These are phyloP conservation scores for Gadopsis bispinosus DNA, from an alignment of 2,797 vertebrate species.

Conservation along the genomic window DNA sequence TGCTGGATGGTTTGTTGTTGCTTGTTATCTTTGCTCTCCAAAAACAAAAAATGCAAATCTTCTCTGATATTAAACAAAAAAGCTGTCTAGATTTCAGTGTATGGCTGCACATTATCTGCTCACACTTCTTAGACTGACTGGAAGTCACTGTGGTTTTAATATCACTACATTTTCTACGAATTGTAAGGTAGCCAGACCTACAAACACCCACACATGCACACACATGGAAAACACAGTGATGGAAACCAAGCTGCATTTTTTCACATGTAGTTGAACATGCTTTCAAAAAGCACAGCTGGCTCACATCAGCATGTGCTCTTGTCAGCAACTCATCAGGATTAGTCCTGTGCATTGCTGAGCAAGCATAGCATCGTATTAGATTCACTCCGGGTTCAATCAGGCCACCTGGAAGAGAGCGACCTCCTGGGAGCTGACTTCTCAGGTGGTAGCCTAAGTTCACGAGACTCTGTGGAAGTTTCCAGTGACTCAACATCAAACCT, in stretches of 20 bases:
- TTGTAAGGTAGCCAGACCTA: neutral
- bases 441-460: constrained; percentile 85
- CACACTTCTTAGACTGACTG: constrained; percentile 1
- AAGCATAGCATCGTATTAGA: constrained; percentile 56
- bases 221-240: neutral
- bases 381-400: constrained; percentile 77
- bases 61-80: no score
- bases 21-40: neutral
- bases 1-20: neutral
- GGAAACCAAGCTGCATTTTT: neutral
- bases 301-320: constrained; percentile 8
- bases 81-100: no score
- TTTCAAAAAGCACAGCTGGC: constrained; percentile 27
- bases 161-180: neutral
- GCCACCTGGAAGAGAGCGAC: constrained; percentile 84
- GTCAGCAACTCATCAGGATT: constrained; percentile 38
- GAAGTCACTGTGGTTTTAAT: neutral
- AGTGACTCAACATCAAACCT: constrained; percentile 87
- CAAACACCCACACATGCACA: constrained; percentile 23
- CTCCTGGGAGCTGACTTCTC: constrained; percentile 84
- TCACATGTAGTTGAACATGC: constrained; percentile 22
- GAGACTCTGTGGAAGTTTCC: constrained; percentile 87
- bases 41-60: neutral
- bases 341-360: constrained; percentile 41
- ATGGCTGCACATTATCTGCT: neutral